Evolutionary conservation across 2,797 vertebrate genomes (phyloP), one percentile per base, ranked within the genome.

Genomic region (Sebastes aleutianus): DNA sequence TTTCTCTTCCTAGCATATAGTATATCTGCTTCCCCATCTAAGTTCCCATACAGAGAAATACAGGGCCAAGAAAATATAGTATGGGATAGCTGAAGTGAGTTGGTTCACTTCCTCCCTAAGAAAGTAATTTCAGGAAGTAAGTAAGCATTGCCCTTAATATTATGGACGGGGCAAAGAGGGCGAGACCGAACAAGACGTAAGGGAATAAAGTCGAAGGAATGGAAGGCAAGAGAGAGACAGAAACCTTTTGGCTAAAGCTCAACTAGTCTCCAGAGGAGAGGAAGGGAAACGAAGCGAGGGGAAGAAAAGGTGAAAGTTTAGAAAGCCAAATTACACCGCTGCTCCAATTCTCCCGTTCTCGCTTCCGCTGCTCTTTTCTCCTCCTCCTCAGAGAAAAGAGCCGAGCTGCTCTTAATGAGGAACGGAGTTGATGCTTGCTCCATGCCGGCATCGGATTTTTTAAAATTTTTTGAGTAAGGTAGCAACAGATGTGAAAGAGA

Each of bases 241-340:
- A 78, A 87, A 84, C 68, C 31, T 22, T 85, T 84, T 73, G 29
- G 73, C 57, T 71, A 11, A 74, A 69, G 58, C 68, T 68, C 56
- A 84, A 68, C 67, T 78, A 3, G 61, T 81, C 86, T 74, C 78
- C 18, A 31, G 43, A 70, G 85, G 61, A 43, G 56, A 67, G 18
- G 53, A 22, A 64, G 29, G 14, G 43, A 80, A 80, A 69, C 29
- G 11, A 63, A 73, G 63, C 53, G 62, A 78, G 61, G 61, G 29
- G 54, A 85, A 36, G 61, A 70, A 72, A 86, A 91, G 87, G 91
- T 90, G 74, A 85, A 78, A 75, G 85, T 85, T 86, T 72, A 73
- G 50, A 39, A 74, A 87, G 87, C 64, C 78, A 81, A 89, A 87
- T 92, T 87, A 89, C 68, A 73, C 22, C 1, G 6, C 56, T 83